Percentiles rank a stretch among this genome's conserved stretches.
Evolutionary conservation across 2,888 invertebrate species (phyloP).

Genomic region (Agriopis leucophaearia): DNA sequence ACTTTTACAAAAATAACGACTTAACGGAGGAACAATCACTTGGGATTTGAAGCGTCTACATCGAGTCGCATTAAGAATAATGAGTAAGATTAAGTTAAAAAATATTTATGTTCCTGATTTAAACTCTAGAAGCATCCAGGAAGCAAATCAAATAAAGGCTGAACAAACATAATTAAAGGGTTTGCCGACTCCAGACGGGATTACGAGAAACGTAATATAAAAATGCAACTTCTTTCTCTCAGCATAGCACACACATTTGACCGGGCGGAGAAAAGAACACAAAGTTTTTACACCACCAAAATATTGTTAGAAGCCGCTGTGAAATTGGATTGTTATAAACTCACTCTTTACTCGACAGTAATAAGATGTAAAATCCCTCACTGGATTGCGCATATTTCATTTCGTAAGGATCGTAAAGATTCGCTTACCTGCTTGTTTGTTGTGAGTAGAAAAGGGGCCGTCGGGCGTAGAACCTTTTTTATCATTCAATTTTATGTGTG

Average conservation of each 20-base stretch:
- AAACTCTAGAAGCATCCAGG: constrained; percentile 56
- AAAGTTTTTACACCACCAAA: constrained; percentile 66
- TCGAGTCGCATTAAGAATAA: constrained; percentile 32
- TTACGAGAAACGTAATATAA: constrained; percentile 49
- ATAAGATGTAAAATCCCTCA: constrained; percentile 78
- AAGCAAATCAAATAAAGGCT: constrained; percentile 56
- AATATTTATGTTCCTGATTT: constrained; percentile 50
- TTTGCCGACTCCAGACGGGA: constrained; percentile 52
- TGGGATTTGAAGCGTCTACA: constrained; percentile 29
- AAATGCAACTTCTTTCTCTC: constrained; percentile 55
- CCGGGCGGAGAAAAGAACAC: constrained; percentile 62
- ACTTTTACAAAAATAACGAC: constrained; percentile 21
- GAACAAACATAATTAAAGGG: constrained; percentile 57
- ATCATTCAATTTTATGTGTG: constrained; percentile 82
- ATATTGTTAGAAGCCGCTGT: constrained; percentile 63
- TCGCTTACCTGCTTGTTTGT: constrained; percentile 86
- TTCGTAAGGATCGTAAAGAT: constrained; percentile 80
- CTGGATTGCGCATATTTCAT: constrained; percentile 74
- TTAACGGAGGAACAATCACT: constrained; percentile 22
- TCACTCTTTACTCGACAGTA: constrained; percentile 65
- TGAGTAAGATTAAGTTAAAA: constrained; percentile 31
- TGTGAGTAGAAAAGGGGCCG: constrained; percentile 78
- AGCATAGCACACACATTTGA: constrained; percentile 59
- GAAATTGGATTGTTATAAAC: constrained; percentile 63
- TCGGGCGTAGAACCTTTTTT: constrained; percentile 73